These are phyloP conservation scores for Zelostemma sp. DNA, from an alignment of 1,140 invertebrate genomes.

Conservation along the genomic window DNA sequence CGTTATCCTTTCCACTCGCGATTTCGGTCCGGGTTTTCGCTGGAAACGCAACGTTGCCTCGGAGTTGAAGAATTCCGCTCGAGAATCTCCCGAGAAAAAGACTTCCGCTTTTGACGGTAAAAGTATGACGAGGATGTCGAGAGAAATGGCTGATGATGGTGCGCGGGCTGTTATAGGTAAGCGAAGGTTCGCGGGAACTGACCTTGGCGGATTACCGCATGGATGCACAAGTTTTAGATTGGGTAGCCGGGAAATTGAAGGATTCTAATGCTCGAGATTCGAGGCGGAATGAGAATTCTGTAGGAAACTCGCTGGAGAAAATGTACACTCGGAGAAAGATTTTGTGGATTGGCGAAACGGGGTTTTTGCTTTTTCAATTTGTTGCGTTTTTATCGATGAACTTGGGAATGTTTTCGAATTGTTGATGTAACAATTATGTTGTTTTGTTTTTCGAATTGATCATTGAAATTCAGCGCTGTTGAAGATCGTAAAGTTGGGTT, in stretches of 20 bases:
- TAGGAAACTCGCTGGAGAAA: too few relatives aligned
- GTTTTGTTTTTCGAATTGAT: too few relatives aligned
- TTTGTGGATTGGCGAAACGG: too few relatives aligned
- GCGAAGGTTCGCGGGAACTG: background rate
- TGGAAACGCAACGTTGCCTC: constrained; percentile 28
- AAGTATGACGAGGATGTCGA: constrained; percentile 24
- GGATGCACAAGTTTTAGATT: background rate
- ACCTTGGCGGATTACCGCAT: background rate
- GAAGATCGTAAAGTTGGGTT: too few relatives aligned
- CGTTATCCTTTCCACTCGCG: constrained; percentile 50
- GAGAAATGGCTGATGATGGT: constrained; percentile 26
- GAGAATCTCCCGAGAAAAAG: constrained; percentile 19
- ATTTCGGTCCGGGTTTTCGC: constrained; percentile 1
- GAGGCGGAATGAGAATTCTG: too few relatives aligned
- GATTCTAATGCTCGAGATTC: background rate
- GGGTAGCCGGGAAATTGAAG: background rate
- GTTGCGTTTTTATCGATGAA: too few relatives aligned
- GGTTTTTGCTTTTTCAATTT: too few relatives aligned
- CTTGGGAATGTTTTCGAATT: too few relatives aligned
- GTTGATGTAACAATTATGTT: too few relatives aligned
- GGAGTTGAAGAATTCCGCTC: constrained; percentile 28
- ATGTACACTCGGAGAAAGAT: too few relatives aligned
- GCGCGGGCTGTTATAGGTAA: too few relatives aligned
- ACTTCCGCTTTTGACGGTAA: constrained; percentile 41
- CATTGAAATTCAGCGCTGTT: too few relatives aligned